Evolutionary conservation across 2,888 invertebrate genomes (phyloP).

Genomic region (Nebria salina): DNA sequence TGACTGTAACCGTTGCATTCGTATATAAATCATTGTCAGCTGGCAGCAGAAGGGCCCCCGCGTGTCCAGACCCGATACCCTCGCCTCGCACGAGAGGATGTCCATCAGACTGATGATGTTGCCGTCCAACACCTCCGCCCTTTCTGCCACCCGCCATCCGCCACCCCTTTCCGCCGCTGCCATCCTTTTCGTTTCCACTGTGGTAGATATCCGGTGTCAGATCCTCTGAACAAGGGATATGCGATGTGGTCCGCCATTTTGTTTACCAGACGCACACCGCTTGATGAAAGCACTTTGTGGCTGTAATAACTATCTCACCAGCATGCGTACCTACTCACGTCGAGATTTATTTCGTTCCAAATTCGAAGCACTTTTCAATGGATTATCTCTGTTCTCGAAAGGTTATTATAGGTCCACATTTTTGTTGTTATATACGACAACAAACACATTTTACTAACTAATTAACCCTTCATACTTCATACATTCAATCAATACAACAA

Average conservation of each 20-base stretch:
- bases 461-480: too few species aligned
- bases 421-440: too few species aligned
- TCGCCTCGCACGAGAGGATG: constrained; percentile 28
- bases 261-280: background rate
- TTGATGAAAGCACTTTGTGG: constrained; percentile 3
- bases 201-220: background rate
- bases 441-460: too few species aligned
- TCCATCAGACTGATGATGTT: constrained; percentile 38
- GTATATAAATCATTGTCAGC: constrained; percentile 47
- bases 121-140: constrained; percentile 28
- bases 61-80: constrained; percentile 18
- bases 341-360: background rate
- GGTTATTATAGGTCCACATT: too few species aligned
- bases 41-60: constrained; percentile 20
- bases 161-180: background rate
- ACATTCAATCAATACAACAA: too few species aligned
- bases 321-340: background rate
- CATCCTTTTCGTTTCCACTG: background rate
- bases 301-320: constrained; percentile 3
- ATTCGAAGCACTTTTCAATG: background rate
- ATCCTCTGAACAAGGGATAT: constrained; percentile 12
- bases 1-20: constrained; percentile 45
- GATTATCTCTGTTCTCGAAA: background rate
- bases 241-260: constrained; percentile 9
- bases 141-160: background rate